phyloP scores from a whole-genome alignment of 1,140 invertebrate species.

The Pogonus chalceus region DNA sequence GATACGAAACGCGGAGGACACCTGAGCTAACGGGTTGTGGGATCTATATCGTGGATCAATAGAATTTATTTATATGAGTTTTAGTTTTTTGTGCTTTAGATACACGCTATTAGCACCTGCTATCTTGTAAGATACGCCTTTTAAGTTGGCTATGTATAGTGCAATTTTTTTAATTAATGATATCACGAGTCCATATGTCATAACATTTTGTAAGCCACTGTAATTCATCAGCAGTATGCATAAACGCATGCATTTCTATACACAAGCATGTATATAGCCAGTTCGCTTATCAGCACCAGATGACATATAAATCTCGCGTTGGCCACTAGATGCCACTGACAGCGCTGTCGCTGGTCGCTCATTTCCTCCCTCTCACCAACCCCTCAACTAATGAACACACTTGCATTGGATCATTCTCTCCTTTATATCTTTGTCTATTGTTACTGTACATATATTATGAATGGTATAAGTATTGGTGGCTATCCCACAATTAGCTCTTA shows the following conservation, averaged over 20 bases:
- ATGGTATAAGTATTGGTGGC: neutral
- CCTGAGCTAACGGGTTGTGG: neutral
- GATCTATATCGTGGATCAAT: neutral
- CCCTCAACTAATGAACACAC: neutral
- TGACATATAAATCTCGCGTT: slow-evolving; percentile 1
- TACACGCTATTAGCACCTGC: neutral
- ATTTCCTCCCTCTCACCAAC: neutral
- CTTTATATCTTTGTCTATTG: neutral
- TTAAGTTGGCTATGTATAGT: no score
- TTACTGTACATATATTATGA: neutral
- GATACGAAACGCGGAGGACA: neutral
- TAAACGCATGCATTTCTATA: neutral
- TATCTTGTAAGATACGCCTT: no score
- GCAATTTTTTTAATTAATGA: no score
- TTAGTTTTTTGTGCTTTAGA: neutral
- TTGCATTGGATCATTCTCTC: no score
- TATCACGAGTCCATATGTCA: neutral
- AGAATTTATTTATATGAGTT: neutral
- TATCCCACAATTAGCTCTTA: no score
- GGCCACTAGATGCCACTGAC: slow-evolving; percentile 6
- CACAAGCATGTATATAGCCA: neutral
- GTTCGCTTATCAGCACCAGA: slow-evolving; percentile 2
- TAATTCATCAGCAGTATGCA: neutral
- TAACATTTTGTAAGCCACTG: neutral
- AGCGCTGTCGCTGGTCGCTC: neutral